A percentile compares a stretch with the other conserved stretches of the same genome.
phyloP scores from a whole-genome alignment of 2,888 invertebrate genomes.

The Aromia moschata region DNA sequence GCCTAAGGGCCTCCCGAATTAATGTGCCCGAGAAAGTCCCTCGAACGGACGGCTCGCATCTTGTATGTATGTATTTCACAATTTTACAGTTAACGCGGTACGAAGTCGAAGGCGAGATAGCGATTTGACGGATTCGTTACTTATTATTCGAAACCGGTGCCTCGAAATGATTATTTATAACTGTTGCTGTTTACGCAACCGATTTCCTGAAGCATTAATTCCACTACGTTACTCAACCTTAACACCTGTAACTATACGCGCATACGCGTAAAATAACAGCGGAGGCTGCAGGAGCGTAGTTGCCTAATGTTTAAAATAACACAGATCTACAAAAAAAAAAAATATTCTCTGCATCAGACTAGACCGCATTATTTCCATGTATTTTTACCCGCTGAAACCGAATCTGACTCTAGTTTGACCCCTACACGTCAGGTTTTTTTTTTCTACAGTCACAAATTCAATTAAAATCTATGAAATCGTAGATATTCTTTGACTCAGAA shows the following conservation, averaged over 20 bases:
- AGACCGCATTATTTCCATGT: no score
- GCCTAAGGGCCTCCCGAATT: neutral
- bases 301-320: no score
- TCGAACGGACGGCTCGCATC: neutral
- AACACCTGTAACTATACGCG: conserved; percentile 6
- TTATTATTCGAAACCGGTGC: conserved; percentile 6
- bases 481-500: no score
- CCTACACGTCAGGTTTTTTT: no score
- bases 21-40: neutral
- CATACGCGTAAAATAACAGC: neutral
- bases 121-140: neutral
- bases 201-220: conserved; percentile 20
- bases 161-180: conserved; percentile 21
- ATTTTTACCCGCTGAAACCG: no score
- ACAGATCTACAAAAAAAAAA: no score
- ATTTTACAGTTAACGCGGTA: neutral
- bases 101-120: neutral
- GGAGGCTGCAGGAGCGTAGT: no score
- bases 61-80: neutral
- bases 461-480: no score
- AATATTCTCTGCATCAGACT: no score
- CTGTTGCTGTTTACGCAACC: conserved; percentile 17
- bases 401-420: no score
- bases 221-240: conserved; percentile 18
- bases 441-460: no score